Percentiles rank a stretch among this genome's conserved stretches.
These are phyloP conservation scores for Thamnophis sirtalis DNA, from an alignment of 2,113 vertebrate species.

Conservation along the genomic window DNA sequence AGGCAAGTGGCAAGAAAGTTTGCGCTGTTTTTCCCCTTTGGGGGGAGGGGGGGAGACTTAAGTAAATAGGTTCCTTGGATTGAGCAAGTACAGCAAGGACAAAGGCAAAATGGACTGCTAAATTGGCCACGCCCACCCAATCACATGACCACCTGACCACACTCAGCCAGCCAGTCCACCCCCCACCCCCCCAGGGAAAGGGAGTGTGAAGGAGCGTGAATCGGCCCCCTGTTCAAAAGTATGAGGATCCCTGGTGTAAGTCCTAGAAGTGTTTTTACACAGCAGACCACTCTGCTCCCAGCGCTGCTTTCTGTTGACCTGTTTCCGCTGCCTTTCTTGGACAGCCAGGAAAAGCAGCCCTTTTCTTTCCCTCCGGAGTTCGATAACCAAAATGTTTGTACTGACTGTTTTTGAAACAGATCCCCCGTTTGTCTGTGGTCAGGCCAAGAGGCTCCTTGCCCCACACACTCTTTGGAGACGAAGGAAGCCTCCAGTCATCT, in stretches of 20 bases:
- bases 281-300: neutral
- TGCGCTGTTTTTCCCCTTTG: too few relatives aligned
- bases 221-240: too few relatives aligned
- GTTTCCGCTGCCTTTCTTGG: neutral
- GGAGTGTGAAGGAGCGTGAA: too few relatives aligned
- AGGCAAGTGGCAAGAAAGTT: too few relatives aligned
- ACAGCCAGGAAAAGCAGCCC: neutral
- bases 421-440: neutral
- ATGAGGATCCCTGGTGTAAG: conserved; percentile 72
- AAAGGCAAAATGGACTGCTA: too few relatives aligned
- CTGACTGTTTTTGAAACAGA: neutral
- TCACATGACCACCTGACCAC: too few relatives aligned
- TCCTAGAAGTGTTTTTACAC: neutral
- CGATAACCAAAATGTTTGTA: neutral
- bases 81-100: too few relatives aligned
- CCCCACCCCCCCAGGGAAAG: too few relatives aligned
- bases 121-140: too few relatives aligned
- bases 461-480: neutral
- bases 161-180: too few relatives aligned
- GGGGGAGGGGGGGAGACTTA: too few relatives aligned
- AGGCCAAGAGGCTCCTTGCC: neutral
- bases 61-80: too few relatives aligned
- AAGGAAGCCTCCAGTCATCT: neutral
- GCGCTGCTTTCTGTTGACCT: neutral
- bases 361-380: neutral